A percentile compares a stretch with the other conserved stretches of the same genome.
Conservation (phyloP, 2,888 invertebrate genomes). For the Lottia gigantea region DNA sequence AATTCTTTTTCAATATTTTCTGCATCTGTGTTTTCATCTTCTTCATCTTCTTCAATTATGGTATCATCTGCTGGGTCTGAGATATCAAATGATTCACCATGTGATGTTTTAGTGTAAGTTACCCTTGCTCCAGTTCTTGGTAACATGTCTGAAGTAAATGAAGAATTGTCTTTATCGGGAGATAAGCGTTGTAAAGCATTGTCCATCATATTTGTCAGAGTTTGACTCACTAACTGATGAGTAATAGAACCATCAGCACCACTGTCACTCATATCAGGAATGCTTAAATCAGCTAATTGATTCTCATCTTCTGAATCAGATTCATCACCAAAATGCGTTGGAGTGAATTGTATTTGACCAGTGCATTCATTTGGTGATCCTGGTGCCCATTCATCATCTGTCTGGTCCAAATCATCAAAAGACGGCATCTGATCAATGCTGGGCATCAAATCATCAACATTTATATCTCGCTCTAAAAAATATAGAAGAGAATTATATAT, state of each 20-base stretch:
- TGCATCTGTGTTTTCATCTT: slow-evolving; percentile 26
- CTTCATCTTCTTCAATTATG: slow-evolving; percentile 32
- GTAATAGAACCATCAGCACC: slow-evolving; percentile 30
- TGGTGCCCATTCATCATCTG: slow-evolving; percentile 52
- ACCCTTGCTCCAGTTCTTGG: slow-evolving; percentile 33
- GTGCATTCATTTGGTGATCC: slow-evolving; percentile 17
- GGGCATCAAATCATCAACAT: slow-evolving; percentile 46
- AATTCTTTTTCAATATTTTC: slow-evolving; percentile 57
- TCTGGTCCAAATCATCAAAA: slow-evolving; percentile 54
- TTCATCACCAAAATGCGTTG: slow-evolving; percentile 53
- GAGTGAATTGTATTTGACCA: slow-evolving; percentile 31
- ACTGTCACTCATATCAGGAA: slow-evolving; percentile 29
- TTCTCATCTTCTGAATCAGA: slow-evolving; percentile 51
- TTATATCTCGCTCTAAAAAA: slow-evolving; percentile 22
- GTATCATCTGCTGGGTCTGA: slow-evolving; percentile 30
- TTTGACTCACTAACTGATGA: slow-evolving; percentile 42
- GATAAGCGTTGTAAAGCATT: slow-evolving; percentile 48
- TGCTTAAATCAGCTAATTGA: slow-evolving; percentile 33
- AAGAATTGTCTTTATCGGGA: slow-evolving; percentile 23
- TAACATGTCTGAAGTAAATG: slow-evolving; percentile 30
- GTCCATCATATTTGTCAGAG: slow-evolving; percentile 51
- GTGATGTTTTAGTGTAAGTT: slow-evolving; percentile 33
- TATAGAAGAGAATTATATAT: too few relatives aligned
- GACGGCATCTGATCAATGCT: slow-evolving; percentile 56
- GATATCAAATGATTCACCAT: slow-evolving; percentile 35